Evolutionary conservation across 2,797 vertebrate genomes (phyloP).

Genomic region (Micropoecilia bifurca): DNA sequence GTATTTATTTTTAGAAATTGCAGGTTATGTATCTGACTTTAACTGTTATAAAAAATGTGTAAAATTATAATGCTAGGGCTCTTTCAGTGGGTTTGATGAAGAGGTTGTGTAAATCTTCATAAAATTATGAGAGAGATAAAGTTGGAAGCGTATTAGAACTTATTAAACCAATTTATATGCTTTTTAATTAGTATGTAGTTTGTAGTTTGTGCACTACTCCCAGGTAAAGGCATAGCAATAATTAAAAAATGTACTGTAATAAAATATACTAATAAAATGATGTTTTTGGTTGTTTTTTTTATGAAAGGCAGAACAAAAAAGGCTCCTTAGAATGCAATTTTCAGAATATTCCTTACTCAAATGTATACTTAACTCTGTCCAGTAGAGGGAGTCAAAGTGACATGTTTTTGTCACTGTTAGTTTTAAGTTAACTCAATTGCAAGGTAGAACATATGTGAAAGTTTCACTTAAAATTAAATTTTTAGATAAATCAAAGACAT

Average conservation of each 20-base stretch:
- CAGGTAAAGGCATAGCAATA: neutral
- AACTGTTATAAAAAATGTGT: neutral
- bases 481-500: neutral
- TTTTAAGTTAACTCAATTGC: neutral
- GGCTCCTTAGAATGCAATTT: neutral
- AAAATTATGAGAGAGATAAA: neutral
- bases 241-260: neutral
- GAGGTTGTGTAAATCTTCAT: neutral
- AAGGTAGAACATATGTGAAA: neutral
- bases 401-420: neutral
- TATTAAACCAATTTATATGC: neutral
- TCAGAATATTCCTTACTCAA: neutral
- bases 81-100: neutral
- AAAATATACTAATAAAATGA: neutral
- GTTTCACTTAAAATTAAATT: neutral
- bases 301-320: neutral
- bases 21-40: neutral
- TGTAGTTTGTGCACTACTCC: neutral
- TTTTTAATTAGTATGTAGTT: neutral
- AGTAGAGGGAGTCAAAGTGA: neutral
- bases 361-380: neutral
- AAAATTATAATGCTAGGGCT: neutral
- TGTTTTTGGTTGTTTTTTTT: neutral
- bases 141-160: neutral
- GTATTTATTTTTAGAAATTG: neutral